Percentiles rank a stretch among this genome's conserved stretches.
Conservation (phyloP, 2,113 vertebrate genomes). For the Myocastor coypus region DNA sequence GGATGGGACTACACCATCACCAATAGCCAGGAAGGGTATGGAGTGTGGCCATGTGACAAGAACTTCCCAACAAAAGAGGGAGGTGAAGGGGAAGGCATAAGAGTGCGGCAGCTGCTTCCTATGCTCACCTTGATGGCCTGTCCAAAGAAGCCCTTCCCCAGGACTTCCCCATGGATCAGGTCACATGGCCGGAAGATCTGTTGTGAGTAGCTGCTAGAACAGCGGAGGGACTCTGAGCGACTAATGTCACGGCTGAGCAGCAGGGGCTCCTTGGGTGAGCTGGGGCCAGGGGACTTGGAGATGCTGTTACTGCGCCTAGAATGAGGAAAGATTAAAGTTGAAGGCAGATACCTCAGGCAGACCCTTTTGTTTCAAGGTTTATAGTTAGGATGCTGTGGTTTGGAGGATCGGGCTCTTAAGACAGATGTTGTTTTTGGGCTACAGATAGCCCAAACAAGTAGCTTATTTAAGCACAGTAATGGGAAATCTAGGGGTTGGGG, state of each 20-base stretch:
- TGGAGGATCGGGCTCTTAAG: background rate
- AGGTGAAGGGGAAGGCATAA: background rate
- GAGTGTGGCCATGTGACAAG: background rate
- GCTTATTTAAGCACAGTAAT: background rate
- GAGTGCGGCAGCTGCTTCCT: background rate
- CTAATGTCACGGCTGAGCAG: slow-evolving; percentile 92
- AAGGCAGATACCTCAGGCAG: background rate
- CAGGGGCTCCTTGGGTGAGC: slow-evolving; percentile 92
- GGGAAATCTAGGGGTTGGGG: background rate
- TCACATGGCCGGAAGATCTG: slow-evolving; percentile 98
- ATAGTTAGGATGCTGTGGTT: background rate
- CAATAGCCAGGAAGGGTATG: background rate
- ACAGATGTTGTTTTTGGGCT: background rate
- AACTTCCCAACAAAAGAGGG: background rate
- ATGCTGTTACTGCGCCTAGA: slow-evolving; percentile 96
- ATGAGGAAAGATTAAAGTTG: background rate
- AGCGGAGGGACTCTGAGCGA: slow-evolving; percentile 96
- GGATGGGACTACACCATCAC: background rate
- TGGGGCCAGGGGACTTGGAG: slow-evolving; percentile 94
- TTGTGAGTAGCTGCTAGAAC: slow-evolving; percentile 94
- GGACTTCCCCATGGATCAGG: slow-evolving; percentile 95
- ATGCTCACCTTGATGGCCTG: slow-evolving; percentile 96
- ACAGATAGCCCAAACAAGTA: background rate
- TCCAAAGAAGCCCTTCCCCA: slow-evolving; percentile 98
- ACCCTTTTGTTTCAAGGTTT: background rate